These are phyloP conservation scores for Luidia sarsii DNA, from an alignment of 53 echinoderm and acorn worm genomes.

Conservation along the genomic window DNA sequence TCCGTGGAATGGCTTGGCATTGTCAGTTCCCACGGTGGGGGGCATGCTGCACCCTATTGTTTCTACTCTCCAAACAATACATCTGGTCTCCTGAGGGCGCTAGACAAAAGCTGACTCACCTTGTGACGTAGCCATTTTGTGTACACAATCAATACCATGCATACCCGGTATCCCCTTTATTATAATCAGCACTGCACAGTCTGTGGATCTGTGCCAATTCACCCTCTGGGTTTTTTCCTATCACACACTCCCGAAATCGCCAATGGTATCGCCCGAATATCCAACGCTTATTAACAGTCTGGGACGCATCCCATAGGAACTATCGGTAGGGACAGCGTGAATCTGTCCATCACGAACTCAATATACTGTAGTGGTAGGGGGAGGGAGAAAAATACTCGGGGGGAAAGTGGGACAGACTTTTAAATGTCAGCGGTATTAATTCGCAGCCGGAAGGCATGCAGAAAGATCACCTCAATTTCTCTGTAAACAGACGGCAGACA, in stretches of 20 bases:
- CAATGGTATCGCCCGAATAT: neutral
- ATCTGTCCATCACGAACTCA: no score
- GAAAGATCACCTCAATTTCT: no score
- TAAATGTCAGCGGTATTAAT: no score
- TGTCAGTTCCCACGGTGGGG: constrained; percentile 53
- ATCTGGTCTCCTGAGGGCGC: constrained; percentile 28
- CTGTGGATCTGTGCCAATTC: neutral
- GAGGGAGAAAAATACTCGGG: no score
- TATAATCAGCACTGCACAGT: neutral
- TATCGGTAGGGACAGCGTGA: no score
- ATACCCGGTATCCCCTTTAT: neutral
- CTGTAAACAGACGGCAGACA: no score
- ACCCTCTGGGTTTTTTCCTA: neutral
- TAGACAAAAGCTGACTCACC: constrained; percentile 26
- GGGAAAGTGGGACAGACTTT: no score
- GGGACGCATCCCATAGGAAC: no score
- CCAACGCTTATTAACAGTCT: no score
- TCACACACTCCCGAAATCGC: neutral
- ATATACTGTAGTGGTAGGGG: no score
- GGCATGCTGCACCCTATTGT: constrained; percentile 27
- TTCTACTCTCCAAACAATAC: constrained; percentile 3
- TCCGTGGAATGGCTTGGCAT: no score
- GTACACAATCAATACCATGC: constrained; percentile 20
- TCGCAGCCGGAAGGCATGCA: no score
- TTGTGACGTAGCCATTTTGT: constrained; percentile 25